Conservation (phyloP, 2,888 invertebrate genomes). For the Ophion costatus region DNA sequence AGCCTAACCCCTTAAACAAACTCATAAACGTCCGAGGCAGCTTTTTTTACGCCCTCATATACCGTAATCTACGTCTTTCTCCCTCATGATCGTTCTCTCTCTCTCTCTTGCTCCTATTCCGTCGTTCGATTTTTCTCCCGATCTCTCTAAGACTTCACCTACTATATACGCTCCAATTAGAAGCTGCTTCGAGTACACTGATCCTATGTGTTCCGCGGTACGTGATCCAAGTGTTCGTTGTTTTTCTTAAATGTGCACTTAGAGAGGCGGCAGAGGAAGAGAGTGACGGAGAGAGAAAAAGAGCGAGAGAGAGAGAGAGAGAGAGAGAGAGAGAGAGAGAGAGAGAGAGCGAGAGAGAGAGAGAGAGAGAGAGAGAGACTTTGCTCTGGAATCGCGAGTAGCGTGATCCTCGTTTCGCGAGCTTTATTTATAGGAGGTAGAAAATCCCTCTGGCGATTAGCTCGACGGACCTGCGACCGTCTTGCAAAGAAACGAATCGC, state of each 20-base stretch:
- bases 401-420: conserved; percentile 42
- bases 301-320: no score
- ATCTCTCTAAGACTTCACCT: conserved; percentile 17
- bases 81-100: not conserved
- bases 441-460: conserved; percentile 30
- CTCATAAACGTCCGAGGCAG: conserved; percentile 18
- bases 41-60: not conserved
- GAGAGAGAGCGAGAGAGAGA: not conserved
- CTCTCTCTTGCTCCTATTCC: no score
- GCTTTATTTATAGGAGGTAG: conserved; percentile 48
- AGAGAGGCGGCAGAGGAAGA: not conserved
- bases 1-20: conserved; percentile 24
- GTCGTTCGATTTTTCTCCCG: not conserved
- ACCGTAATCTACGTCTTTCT: not conserved
- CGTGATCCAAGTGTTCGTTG: conserved; percentile 31
- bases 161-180: conserved; percentile 25
- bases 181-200: conserved; percentile 5
- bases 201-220: conserved; percentile 9
- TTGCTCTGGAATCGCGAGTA: conserved; percentile 7
- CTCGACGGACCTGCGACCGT: not conserved
- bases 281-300: no score
- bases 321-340: no score
- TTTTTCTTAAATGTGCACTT: conserved; percentile 28
- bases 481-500: not conserved
- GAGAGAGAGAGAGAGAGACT: conserved; percentile 3